Evolutionary conservation across 2,113 vertebrate genomes (phyloP).

Genomic region (Acrocephalus arundinaceus): DNA sequence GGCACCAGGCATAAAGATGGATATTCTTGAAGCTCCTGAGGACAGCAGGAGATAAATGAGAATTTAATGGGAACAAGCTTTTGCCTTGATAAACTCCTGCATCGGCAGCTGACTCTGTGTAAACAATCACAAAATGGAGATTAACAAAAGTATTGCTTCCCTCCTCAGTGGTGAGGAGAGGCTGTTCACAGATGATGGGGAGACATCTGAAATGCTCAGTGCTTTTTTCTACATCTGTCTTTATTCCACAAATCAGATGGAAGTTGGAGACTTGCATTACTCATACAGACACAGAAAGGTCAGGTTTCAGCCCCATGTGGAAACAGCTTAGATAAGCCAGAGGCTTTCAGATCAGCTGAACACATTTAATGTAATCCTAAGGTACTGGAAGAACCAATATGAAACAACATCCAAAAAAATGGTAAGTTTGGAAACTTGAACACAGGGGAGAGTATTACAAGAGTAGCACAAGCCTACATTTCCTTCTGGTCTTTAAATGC

Average conservation of each 20-base stretch:
- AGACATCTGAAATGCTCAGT: not conserved
- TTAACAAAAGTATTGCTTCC: not conserved
- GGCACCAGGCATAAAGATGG: not conserved
- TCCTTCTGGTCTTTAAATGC: not conserved
- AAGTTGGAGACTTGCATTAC: not conserved
- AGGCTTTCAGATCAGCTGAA: not conserved
- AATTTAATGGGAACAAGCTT: not conserved
- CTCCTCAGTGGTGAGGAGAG: not conserved
- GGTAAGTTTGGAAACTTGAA: not conserved
- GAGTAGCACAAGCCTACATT: not conserved
- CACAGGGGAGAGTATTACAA: not conserved
- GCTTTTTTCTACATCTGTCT: not conserved
- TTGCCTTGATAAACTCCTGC: not conserved
- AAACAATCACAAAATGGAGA: not conserved
- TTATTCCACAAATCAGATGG: not conserved
- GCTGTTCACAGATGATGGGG: not conserved
- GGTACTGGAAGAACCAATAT: not conserved
- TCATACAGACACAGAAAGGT: not conserved
- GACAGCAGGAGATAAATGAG: not conserved
- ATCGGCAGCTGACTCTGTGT: fast-evolving
- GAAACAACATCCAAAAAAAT: not conserved
- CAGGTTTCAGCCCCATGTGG: not conserved
- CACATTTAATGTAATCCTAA: not conserved
- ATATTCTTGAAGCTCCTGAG: not conserved
- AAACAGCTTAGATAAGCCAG: not conserved